Evolutionary conservation across 2,113 vertebrate genomes (phyloP), one percentile per base, ranked within the genome.

Genomic region (Trinectes maculatus): DNA sequence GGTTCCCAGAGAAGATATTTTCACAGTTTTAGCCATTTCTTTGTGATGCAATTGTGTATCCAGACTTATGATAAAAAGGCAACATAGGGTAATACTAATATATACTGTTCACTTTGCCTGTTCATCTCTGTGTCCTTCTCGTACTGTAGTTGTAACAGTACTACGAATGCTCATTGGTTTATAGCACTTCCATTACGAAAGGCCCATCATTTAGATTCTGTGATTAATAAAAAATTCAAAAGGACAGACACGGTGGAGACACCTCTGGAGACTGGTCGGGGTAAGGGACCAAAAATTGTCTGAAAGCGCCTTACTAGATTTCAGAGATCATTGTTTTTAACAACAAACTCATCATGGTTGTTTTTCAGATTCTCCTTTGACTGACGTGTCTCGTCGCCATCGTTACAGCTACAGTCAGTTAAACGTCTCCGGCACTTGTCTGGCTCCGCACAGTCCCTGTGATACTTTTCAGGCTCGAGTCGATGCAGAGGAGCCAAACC

Each of bases 1-100:
- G 69, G 55, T 49, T 77, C 69, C 22, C 8, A 51, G 53, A 47
- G n/a, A 59, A 26, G 19, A 36, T 61, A 21, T 29, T 63, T 73
- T 48, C 64, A 24, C 15, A 24, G 25, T 67, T 70, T 44, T 37
- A 52, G 42, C 16, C 15, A 18, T 49, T 69, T 85, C 13, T 57
- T 39, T 63, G 18, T 53, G 37, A 62, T 51, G 12, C 16, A 37
- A 73, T 68, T 79, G 21, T 48, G 31, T 26, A 75, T 31, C 37
- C 49, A 63, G 59, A 19, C 57, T 28, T 37, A 54, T 43, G 47
- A 58, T 54, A 52, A 8, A 51, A 36, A 42, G 11, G 26, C 51
- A 54, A 49, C 36, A 31, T 19, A 31, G 15, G 42, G 28, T 19
- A 34, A 33, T 26, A 11, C 25, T 37, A 48, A 39, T 39, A 39